Base-by-base conservation (phyloP, 2,888 invertebrate species). In the Aphidius colemani region DNA sequence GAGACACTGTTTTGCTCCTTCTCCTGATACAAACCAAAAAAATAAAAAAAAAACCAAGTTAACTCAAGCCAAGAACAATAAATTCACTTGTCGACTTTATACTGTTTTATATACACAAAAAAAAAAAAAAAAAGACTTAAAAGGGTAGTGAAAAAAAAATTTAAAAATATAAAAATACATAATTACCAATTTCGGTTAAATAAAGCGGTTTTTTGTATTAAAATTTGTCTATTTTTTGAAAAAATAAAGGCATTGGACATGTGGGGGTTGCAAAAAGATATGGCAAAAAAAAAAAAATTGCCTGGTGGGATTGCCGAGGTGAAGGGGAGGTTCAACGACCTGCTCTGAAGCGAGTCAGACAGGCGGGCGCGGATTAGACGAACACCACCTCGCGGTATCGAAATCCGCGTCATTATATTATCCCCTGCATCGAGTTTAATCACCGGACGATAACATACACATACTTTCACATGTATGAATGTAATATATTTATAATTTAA, bases 301-400 rank as follows among this genome's bases (percentile, higher is more conserved):
- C 85, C 89, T 88, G 88, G 88, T 88, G 87, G 86, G 88, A 87
- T 86, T 88, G 83, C 85, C 85, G 85, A 85, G 80, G 70, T 72
- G 87, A 88, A 84, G 86, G 84, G 86, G 81, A 69, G 74, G 78
- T 76, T 76, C 77, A 78, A 76, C 76, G 76, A 76, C 77, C 85
- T 30, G 30, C 85, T 84, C 71, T 76, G 78, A 77, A 30, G 30
- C 77, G 13, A 75, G 75, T 72, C 76, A 77, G 70, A 71, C 72
- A 68, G 69, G 73, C 77, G 75, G 74, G 75, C 82, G 84, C 85
- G 84, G 83, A 83, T 83, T 84, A 84, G 79, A 82, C 77, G 84
- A 74, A 83, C 82, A 79, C 79, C 83, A 80, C 81, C 82, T 72
- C 56, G 59, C 63, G 65, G 65, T 68, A 68, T 68, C 67, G 67